Evolutionary conservation across 2,113 vertebrate genomes (phyloP).

Genomic region (Halichoerus grypus): DNA sequence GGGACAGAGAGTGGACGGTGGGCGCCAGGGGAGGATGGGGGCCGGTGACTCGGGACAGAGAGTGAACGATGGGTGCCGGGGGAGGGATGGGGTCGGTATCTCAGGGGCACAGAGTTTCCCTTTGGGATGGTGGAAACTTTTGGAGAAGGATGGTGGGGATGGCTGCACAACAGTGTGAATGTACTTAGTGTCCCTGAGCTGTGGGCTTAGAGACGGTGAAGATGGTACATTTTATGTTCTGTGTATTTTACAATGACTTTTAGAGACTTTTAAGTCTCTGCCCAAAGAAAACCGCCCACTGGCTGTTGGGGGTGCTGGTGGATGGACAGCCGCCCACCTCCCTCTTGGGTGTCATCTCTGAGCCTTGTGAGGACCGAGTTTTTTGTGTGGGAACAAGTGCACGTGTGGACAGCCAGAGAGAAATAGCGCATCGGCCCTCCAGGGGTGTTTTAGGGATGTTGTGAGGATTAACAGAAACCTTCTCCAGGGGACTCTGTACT

Average conservation of each 20-base stretch:
- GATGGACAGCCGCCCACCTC: too few relatives aligned
- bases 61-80: too few relatives aligned
- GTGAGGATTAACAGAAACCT: accelerated
- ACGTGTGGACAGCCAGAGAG: neutral
- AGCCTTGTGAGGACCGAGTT: too few relatives aligned
- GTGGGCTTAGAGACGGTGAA: accelerated
- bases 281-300: too few relatives aligned
- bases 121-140: neutral
- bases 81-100: too few relatives aligned
- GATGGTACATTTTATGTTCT: neutral
- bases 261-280: neutral
- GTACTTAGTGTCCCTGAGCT: neutral
- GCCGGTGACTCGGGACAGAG: too few relatives aligned
- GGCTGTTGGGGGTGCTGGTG: neutral
- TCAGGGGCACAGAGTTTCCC: accelerated
- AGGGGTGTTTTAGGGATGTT: neutral
- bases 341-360: accelerated
- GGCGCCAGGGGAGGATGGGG: too few relatives aligned
- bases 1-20: too few relatives aligned
- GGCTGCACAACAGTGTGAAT: accelerated
- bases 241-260: neutral
- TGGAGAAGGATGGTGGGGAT: neutral
- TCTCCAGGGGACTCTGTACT: accelerated
- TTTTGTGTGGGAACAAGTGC: neutral
- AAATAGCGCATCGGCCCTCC: accelerated